phyloP scores from a whole-genome alignment of 2,888 invertebrate species.

The Copidosoma aretas region DNA sequence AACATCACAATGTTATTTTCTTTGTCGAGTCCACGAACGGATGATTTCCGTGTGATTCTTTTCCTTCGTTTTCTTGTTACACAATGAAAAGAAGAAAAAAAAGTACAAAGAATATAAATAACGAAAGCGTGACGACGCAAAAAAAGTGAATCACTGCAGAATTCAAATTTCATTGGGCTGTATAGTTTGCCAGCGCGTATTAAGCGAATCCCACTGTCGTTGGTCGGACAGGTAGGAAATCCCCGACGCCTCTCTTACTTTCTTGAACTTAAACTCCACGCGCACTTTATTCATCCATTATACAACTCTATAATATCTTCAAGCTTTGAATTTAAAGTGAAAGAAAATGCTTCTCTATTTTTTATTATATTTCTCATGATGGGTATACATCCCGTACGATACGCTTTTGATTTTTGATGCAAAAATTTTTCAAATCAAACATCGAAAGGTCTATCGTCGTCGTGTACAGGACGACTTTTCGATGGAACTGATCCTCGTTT shows the following conservation, averaged over 20 bases:
- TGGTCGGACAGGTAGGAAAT: constrained; percentile 19
- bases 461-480: neutral
- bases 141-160: neutral
- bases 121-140: neutral
- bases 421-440: no score
- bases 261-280: constrained; percentile 41
- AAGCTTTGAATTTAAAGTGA: no score
- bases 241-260: constrained; percentile 39
- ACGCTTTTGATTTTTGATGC: no score
- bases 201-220: constrained; percentile 7
- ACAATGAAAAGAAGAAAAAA: neutral
- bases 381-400: no score
- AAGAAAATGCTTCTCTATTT: constrained; percentile 30
- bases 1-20: constrained; percentile 58
- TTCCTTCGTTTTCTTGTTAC: constrained; percentile 36
- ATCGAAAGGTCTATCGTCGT: no score
- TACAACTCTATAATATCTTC: no score
- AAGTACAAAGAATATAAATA: neutral
- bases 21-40: constrained; percentile 50
- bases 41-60: constrained; percentile 31
- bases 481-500: constrained; percentile 1
- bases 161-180: constrained; percentile 25
- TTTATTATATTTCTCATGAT: constrained; percentile 3
- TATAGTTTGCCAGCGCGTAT: neutral
- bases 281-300: no score